Evolutionary conservation across 2,888 invertebrate species (phyloP).

Genomic region (Aporophyla nigra): DNA sequence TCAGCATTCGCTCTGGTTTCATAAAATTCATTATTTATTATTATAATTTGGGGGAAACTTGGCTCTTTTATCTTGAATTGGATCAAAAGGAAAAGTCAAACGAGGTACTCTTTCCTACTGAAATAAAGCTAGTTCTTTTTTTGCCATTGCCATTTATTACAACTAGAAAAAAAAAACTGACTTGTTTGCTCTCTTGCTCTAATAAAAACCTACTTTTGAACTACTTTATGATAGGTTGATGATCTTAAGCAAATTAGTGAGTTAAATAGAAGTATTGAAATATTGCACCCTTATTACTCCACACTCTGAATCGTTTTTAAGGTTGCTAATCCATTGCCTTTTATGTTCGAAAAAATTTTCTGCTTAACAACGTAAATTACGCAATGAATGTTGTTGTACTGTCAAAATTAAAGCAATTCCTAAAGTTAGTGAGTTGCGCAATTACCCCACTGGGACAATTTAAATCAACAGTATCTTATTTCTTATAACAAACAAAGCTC

Average conservation of each 20-base stretch:
- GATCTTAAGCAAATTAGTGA: background rate
- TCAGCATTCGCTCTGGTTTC: conserved; percentile 28
- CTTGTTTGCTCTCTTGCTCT: too few relatives aligned
- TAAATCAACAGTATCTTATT: background rate
- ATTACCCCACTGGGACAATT: background rate
- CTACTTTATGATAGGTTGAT: background rate
- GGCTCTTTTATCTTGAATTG: conserved; percentile 47
- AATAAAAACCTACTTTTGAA: background rate
- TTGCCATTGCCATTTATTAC: background rate
- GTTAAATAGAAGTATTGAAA: background rate
- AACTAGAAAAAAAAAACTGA: background rate
- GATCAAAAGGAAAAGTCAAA: conserved; percentile 14
- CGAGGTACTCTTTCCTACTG: background rate
- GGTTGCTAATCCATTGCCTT: too few relatives aligned
- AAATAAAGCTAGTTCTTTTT: background rate
- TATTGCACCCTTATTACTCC: background rate
- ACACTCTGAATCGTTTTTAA: too few relatives aligned
- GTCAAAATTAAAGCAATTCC: too few relatives aligned
- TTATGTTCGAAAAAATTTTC: too few relatives aligned
- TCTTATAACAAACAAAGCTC: background rate
- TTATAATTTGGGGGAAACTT: conserved; percentile 47
- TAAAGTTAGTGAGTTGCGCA: too few relatives aligned
- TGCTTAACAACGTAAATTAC: too few relatives aligned
- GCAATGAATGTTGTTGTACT: too few relatives aligned
- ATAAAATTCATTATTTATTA: conserved; percentile 46